Conservation (phyloP, 2,797 vertebrate genomes). For the Gadopsis bispinosus region DNA sequence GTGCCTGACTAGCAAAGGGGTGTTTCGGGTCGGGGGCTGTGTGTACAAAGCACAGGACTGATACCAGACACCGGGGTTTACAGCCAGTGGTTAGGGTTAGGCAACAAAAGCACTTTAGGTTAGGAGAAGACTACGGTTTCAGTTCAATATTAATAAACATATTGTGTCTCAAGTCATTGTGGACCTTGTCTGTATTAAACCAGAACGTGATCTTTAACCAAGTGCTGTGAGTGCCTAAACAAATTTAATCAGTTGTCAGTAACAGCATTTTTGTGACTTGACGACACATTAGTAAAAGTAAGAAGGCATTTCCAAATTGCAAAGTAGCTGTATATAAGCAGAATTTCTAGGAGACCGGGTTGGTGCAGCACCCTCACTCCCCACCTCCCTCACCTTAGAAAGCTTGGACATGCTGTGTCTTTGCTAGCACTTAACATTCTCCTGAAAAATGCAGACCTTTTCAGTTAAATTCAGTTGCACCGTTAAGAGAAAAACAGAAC, state of each 20-base stretch:
- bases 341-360: background rate
- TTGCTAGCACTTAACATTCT: background rate
- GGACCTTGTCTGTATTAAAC: background rate
- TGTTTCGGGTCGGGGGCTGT: too few relatives aligned
- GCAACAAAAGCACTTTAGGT: too few relatives aligned
- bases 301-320: too few relatives aligned
- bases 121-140: too few relatives aligned
- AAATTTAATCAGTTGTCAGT: too few relatives aligned
- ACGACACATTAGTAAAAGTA: too few relatives aligned
- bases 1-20: background rate
- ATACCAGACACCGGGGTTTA: background rate
- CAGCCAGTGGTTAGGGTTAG: background rate
- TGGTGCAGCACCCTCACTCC: background rate
- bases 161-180: background rate
- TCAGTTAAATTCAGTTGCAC: slow-evolving; percentile 16
- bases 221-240: too few relatives aligned
- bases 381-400: background rate
- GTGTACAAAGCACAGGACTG: background rate
- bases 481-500: slow-evolving; percentile 49
- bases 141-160: background rate
- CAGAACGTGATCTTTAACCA: background rate
- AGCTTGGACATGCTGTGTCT: background rate
- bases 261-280: too few relatives aligned
- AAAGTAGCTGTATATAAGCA: background rate
- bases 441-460: background rate